Percentiles rank a stretch among this genome's conserved stretches.
Conservation (phyloP, 1,140 invertebrate genomes). For the Proctacanthus coquilletti region DNA sequence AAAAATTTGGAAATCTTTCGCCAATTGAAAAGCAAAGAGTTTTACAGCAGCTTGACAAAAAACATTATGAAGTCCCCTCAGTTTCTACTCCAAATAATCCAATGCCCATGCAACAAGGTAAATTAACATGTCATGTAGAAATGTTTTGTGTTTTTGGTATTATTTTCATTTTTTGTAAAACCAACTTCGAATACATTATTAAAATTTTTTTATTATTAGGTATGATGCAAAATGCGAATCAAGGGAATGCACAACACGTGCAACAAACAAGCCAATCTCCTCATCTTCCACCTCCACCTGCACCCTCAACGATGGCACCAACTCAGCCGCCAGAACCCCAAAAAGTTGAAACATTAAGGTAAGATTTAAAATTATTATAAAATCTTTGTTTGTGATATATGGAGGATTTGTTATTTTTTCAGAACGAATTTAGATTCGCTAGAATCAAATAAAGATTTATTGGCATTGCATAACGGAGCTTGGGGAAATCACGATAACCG, state of each 20-base stretch:
- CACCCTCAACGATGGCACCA: conserved; percentile 8
- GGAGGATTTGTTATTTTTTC: neutral
- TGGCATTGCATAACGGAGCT: conserved; percentile 50
- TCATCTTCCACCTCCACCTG: conserved; percentile 10
- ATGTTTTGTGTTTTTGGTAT: no score
- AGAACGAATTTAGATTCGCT: conserved; percentile 26
- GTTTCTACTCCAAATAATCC: neutral
- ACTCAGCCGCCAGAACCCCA: conserved; percentile 19
- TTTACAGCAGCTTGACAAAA: conserved; percentile 33
- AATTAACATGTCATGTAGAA: no score
- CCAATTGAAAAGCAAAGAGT: conserved; percentile 37
- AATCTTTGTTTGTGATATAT: neutral
- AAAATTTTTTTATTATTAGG: no score
- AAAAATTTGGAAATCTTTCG: conserved; percentile 35
- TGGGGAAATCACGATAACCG: conserved; percentile 29
- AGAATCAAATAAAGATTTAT: conserved; percentile 46
- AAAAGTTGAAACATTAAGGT: conserved; percentile 22
- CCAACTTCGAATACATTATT: no score
- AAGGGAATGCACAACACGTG: no score
- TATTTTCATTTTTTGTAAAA: no score
- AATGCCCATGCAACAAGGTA: no score
- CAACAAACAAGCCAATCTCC: no score
- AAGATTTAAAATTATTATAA: conserved; percentile 4
- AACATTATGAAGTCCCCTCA: conserved; percentile 29
- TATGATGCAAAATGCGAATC: no score